Conservation (phyloP, 2,797 vertebrate species). For the Pterois miles region DNA sequence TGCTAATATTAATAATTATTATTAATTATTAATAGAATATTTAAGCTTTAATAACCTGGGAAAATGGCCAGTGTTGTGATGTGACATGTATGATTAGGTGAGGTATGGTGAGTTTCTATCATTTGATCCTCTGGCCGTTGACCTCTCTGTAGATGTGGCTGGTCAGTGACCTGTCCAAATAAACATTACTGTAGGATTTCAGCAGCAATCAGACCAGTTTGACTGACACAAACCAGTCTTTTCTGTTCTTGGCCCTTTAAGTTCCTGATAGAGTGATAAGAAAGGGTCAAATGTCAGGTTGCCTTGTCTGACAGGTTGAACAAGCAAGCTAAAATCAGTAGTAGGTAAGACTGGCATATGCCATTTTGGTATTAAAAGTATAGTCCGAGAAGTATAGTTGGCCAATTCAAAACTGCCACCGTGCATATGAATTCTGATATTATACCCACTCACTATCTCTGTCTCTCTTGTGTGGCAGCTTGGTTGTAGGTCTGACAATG, state of each 20-base stretch:
- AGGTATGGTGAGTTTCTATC: neutral
- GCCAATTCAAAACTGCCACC: neutral
- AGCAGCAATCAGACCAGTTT: neutral
- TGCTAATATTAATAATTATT: too few relatives aligned
- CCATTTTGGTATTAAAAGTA: neutral
- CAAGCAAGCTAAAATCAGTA: neutral
- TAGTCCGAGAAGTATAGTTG: neutral
- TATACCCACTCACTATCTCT: too few relatives aligned
- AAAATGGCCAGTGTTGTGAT: too few relatives aligned
- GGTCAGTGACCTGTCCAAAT: conserved; percentile 44
- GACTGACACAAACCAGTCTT: conserved; percentile 4
- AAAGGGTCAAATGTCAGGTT: conserved; percentile 21
- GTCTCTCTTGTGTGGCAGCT: neutral
- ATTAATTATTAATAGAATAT: too few relatives aligned
- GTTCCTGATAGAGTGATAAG: conserved; percentile 7
- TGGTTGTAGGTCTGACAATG: neutral
- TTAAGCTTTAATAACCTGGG: too few relatives aligned
- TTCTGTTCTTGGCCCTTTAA: conserved; percentile 5
- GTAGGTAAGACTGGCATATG: neutral
- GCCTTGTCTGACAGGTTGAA: conserved; percentile 3
- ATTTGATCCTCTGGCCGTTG: conserved; percentile 51
- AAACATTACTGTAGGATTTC: conserved; percentile 11
- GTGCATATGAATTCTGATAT: neutral
- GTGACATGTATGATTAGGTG: too few relatives aligned
- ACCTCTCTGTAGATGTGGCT: conserved; percentile 10